phyloP scores from a whole-genome alignment of 30 jellyfish, hydroid and myxozoan genomes.

The Haliclystus octoradiatus region DNA sequence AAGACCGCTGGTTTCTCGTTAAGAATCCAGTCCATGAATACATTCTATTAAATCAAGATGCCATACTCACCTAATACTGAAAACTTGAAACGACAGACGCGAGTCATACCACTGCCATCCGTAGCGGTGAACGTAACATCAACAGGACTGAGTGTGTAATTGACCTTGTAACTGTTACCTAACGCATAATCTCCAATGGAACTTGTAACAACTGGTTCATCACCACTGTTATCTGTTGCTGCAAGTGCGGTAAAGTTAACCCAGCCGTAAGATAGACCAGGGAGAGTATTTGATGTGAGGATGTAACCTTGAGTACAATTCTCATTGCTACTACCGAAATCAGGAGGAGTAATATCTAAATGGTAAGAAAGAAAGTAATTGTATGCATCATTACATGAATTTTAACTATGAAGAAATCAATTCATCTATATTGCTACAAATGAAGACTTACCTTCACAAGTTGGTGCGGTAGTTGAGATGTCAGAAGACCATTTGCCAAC shows the following conservation, averaged over 20 bases:
- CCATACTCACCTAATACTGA: not conserved
- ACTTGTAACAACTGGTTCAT: not conserved
- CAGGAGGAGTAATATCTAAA: not conserved
- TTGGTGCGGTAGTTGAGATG: constrained; percentile 5
- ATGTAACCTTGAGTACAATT: not conserved
- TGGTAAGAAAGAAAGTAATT: not conserved
- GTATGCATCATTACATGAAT: no score
- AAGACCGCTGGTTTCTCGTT: no score
- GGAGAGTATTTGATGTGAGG: not conserved
- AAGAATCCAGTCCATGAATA: no score
- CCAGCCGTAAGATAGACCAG: not conserved
- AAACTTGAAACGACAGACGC: not conserved
- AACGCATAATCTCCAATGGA: not conserved
- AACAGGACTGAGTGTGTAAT: not conserved
- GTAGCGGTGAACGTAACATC: not conserved
- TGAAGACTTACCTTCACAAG: constrained; percentile 44
- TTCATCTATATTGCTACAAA: no score
- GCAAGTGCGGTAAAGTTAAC: not conserved
- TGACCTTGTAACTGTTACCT: not conserved
- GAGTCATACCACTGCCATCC: not conserved
- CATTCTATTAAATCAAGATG: no score
- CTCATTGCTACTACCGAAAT: not conserved
- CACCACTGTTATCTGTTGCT: not conserved
- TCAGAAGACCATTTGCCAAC: constrained; percentile 25
- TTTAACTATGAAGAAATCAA: no score